Base-by-base conservation (phyloP, 2,113 vertebrate genomes). In the Strix aluco region DNA sequence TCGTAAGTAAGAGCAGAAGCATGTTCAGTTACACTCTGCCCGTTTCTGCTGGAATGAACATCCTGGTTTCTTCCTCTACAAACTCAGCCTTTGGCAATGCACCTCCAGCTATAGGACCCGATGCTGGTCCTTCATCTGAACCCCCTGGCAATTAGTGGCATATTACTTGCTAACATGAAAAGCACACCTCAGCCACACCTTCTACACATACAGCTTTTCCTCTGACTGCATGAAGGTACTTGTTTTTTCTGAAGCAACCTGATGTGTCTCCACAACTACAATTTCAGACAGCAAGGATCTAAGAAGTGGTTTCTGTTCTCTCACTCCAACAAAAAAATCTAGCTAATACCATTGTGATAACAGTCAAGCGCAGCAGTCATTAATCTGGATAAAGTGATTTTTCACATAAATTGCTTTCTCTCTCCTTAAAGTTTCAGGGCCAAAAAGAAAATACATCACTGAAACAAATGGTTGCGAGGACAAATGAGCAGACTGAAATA, bases 371-470 rank as follows among this genome's bases (percentile, higher is more conserved):
- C 85, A 96, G 90, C 57, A 82, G 81, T 87, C 86, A 96, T 97
- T 96, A 97, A 97, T 97, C 94, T 94, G 80, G 84, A 88, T 82
- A 88, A 96, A 94, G 90, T 93, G 75, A 96, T 97, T 95, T 96
- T 97, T 97, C 97, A 97, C 27, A 90, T 91, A 96, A 97, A 97
- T 97, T 97, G 96, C 93, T 59, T 92, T 87, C 62, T 72, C 72
- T 88, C 84, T 93, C 65, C 92, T 49, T 92, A 75, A 96, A 91
- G 51, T 90, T 97, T 92, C 95, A 93, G 86, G 65, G 67, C 58
- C 90, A 78, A 86, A 95, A 96, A 86, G 88, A 94, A 96, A 94
- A 97, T 96, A 73, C 34, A 92, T 97, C 95, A 97, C 72, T 75
- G 81, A 90, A 97, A 97, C 58, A 80, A 94, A 96, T 92, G 90